phyloP scores from a whole-genome alignment of 2,113 vertebrate species.

The Dicentrarchus labrax region DNA sequence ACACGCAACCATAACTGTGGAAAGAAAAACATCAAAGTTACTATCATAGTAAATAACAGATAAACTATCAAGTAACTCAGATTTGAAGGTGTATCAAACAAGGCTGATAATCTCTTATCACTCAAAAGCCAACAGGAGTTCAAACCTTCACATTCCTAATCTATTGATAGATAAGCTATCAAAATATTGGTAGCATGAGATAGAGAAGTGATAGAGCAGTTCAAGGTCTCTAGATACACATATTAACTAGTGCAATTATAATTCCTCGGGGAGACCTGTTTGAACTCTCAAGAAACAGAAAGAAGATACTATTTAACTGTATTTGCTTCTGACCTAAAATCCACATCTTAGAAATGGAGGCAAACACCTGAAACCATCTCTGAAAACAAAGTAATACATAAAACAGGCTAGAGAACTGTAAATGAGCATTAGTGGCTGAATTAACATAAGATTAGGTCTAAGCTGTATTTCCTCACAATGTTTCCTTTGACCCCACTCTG shows the following conservation, averaged over 20 bases:
- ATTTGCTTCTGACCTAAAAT: background rate
- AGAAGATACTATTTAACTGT: conserved; percentile 1
- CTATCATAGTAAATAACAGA: conserved; percentile 24
- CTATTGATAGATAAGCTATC: conserved; percentile 38
- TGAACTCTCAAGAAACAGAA: conserved; percentile 21
- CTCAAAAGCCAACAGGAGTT: conserved; percentile 32
- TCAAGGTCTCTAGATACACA: conserved; percentile 20
- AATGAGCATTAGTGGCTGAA: background rate
- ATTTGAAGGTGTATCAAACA: conserved; percentile 8
- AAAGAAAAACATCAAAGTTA: background rate
- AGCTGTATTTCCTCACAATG: conserved; percentile 7
- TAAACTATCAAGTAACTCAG: conserved; percentile 12
- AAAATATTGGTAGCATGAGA: conserved; percentile 45
- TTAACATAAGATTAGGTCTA: background rate
- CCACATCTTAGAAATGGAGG: background rate
- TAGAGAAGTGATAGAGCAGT: conserved; percentile 28
- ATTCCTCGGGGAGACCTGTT: background rate
- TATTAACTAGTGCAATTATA: conserved; percentile 15
- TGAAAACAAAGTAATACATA: background rate
- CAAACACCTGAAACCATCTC: background rate
- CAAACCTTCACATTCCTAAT: conserved; percentile 40
- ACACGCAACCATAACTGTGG: background rate
- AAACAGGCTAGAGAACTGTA: background rate
- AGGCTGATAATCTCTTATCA: conserved; percentile 24
- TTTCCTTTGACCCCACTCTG: conserved; percentile 27